Evolutionary conservation across 2,797 vertebrate genomes (phyloP), one percentile per base, ranked within the genome.

Genomic region (Erithacus rubecula): DNA sequence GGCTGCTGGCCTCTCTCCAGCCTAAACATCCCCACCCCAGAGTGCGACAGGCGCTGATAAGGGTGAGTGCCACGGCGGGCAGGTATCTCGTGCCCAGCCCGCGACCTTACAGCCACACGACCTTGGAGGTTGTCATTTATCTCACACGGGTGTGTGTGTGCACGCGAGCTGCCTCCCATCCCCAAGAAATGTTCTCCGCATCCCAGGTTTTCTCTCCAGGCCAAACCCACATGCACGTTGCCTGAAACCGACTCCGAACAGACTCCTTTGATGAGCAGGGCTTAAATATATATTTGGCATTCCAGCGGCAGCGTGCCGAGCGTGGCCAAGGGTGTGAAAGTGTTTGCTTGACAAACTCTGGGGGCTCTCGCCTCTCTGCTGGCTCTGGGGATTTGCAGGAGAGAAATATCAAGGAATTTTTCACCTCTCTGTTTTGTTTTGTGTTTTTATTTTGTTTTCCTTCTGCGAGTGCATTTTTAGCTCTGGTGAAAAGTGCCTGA

Each of bases 311-410:
- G 95, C 29, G 11, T 78, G 93, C 90, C 52, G 87, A 95, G 94
- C 77, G 20, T 2, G 65, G 96, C 87, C 34, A 16, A 91, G 96
- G 96, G 96, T 97, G 96, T 97, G 97, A 97, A 97, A 97, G 96
- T 97, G 94, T 97, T 97, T 97, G 96, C 96, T 96, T 97, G 97
- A 98, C 96, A 97, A 97, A 97, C 96, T 95, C 95, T 3, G 94
- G 96, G 94, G 95, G 95, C 97, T 97, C 94, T 97, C 77, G 51
- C 94, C 94, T 97, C 93, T 86, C 88, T 86, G 90, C 94, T 11
- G 51, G 89, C 97, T 94, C 88, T 53, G 60, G 97, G 96, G 97
- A 97, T 97, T 96, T n/a, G 5, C 94, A 95, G 93, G 90, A 91
- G 95, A 96, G 95, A 97, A 97, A 97, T 96, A 86, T 96, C 94